Base-by-base conservation (phyloP, 2,888 invertebrate genomes). In the Antitype chi region DNA sequence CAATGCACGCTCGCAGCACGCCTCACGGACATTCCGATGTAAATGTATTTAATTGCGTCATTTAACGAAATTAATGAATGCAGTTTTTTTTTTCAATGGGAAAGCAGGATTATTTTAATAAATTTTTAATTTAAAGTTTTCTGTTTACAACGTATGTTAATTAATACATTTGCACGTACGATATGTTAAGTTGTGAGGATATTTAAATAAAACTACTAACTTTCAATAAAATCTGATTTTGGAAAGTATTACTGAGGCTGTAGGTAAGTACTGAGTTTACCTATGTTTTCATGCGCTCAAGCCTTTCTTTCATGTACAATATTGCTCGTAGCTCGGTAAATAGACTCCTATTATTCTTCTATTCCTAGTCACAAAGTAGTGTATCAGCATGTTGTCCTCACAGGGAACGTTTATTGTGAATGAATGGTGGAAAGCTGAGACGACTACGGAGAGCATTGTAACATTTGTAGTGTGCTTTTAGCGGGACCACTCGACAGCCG, bases 401-500 rank as follows among this genome's bases (percentile, higher is more conserved):
- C 78, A 85, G 75, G 70, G 75, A 78, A 75, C 80, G 80, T 74
- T 82, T 84, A 85, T 80, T 74, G 82, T 88, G 88, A 87, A 88
- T 86, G 86, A 86, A 81, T 75, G 85, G 80, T 80, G 75, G 85
- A 82, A 85, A 89, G 86, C 86, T 74, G 87, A 86, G 89, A 81
- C 86, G 83, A 80, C 82, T 86, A 72, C 85, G 80, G 78, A 84
- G 87, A 84, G 89, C 87, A 89, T 88, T 90, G 90, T 89, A 81
- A 82, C 81, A 74, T 83, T 84, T 85, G 85, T 86, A 85, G 90
- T 78, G 86, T 71, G 88, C 91, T 90, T 91, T 90, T 88, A 90
- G 89, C 88, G 82, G 32, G 80, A 80, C 87, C 85, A 84, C 85
- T 88, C 85, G 73, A 66, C 83, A 66, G 82, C 76, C 76, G 71